Evolutionary conservation across 1,140 invertebrate species (phyloP).

Genomic region (Listronotus bonariensis): DNA sequence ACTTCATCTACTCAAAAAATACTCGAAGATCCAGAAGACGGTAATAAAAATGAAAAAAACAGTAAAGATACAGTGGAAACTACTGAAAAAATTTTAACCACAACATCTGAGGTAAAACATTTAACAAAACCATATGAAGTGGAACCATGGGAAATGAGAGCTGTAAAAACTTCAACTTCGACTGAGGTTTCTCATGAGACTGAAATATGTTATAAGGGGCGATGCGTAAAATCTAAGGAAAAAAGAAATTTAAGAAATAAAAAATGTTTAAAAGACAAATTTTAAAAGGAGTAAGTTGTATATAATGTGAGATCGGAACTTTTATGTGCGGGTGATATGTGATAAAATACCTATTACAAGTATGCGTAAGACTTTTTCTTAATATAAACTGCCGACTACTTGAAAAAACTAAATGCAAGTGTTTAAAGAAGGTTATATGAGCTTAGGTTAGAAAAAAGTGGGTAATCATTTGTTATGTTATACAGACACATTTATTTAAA

Average conservation of each 20-base stretch:
- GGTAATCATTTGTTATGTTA: no score
- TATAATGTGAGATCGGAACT: constrained; percentile 13
- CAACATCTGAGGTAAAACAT: not conserved
- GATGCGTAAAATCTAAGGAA: constrained; percentile 75
- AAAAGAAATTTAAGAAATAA: constrained; percentile 24
- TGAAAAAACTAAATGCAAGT: no score
- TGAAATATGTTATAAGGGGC: constrained; percentile 83
- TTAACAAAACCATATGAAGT: constrained; percentile 42
- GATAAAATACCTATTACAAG: not conserved
- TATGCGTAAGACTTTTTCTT: not conserved
- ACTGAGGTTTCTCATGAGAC: constrained; percentile 83
- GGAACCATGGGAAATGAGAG: constrained; percentile 59
- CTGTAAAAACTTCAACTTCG: constrained; percentile 70
- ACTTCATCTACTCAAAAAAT: not conserved
- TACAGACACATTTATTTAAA: no score
- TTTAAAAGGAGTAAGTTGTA: constrained; percentile 16
- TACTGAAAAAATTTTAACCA: not conserved
- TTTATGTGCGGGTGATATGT: constrained; percentile 13
- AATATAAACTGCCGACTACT: no score
- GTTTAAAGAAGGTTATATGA: no score
- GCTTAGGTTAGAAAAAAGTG: no score
- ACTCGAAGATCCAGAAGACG: constrained; percentile 37
- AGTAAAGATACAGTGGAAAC: constrained; percentile 48
- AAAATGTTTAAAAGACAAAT: not conserved
- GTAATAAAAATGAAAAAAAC: constrained; percentile 37